Conservation (phyloP, 2,888 invertebrate genomes). For the Trachelus troglodyta region DNA sequence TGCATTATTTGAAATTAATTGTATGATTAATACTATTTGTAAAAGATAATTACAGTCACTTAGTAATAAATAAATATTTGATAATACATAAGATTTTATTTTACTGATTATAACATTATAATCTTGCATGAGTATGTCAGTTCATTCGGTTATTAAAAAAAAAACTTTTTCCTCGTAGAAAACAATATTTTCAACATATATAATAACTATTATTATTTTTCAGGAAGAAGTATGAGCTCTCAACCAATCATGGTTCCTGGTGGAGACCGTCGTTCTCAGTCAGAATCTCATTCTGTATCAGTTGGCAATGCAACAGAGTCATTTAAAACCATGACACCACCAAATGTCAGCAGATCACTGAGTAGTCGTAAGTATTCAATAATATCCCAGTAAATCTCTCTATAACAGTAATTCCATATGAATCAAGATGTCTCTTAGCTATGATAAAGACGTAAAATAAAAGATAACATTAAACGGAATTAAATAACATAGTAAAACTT, state of each 20-base stretch:
- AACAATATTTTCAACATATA: not conserved
- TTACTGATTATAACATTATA: not conserved
- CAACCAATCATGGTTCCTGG: constrained; percentile 63
- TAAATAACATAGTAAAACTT: not conserved
- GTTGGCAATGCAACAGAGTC: constrained; percentile 48
- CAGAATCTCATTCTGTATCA: constrained; percentile 52
- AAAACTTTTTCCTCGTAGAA: not conserved
- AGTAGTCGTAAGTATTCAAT: constrained; percentile 54
- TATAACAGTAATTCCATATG: not conserved
- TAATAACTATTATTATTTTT: not conserved
- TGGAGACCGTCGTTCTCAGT: constrained; percentile 48
- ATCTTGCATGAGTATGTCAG: not conserved
- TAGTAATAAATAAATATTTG: not conserved
- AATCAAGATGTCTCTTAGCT: not conserved
- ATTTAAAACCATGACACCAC: constrained; percentile 56
- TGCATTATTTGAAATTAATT: not conserved
- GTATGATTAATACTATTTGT: not conserved
- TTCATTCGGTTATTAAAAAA: not conserved
- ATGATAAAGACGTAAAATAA: not conserved
- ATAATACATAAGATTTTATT: not conserved
- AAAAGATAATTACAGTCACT: not conserved
- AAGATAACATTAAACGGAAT: not conserved
- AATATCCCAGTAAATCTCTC: not conserved
- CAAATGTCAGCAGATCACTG: constrained; percentile 56
- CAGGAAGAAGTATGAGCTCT: constrained; percentile 50